Conservation (phyloP, 1,140 invertebrate species). For the Drosophila suzukii region DNA sequence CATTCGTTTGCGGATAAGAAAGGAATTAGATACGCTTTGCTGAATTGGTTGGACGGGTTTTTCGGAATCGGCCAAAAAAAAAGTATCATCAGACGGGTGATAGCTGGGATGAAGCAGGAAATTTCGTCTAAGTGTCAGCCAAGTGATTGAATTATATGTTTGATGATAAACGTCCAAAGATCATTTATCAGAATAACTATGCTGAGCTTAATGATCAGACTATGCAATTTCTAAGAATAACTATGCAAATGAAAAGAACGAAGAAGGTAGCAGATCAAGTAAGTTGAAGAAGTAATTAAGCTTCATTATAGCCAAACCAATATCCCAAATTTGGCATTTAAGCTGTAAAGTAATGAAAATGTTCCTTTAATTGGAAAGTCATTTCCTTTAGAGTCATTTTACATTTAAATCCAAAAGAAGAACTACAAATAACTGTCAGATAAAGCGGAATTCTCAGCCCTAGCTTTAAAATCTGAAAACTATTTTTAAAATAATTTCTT, state of each 20-base stretch:
- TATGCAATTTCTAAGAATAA: constrained; percentile 51
- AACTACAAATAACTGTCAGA: not conserved
- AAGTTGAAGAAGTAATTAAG: constrained; percentile 21
- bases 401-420: not conserved
- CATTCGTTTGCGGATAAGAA: constrained; percentile 49
- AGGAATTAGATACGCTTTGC: constrained; percentile 70
- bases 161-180: constrained; percentile 24
- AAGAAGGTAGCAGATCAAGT: not conserved
- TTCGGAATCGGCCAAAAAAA: constrained; percentile 10
- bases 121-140: constrained; percentile 4
- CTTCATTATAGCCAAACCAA: constrained; percentile 2
- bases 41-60: constrained; percentile 48
- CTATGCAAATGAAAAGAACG: constrained; percentile 1
- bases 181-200: constrained; percentile 40
- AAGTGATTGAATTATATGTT: constrained; percentile 35
- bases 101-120: constrained; percentile 10
- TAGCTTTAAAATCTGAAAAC: not conserved
- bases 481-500: too few species aligned
- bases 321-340: not conserved
- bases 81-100: constrained; percentile 3
- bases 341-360: constrained; percentile 1
- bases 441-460: not conserved
- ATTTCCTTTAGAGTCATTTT: constrained; percentile 8
- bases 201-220: constrained; percentile 30
- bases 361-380: not conserved